These are phyloP conservation scores for Hydrolagus affinis DNA, from an alignment of 2,113 vertebrate species.

Conservation along the genomic window DNA sequence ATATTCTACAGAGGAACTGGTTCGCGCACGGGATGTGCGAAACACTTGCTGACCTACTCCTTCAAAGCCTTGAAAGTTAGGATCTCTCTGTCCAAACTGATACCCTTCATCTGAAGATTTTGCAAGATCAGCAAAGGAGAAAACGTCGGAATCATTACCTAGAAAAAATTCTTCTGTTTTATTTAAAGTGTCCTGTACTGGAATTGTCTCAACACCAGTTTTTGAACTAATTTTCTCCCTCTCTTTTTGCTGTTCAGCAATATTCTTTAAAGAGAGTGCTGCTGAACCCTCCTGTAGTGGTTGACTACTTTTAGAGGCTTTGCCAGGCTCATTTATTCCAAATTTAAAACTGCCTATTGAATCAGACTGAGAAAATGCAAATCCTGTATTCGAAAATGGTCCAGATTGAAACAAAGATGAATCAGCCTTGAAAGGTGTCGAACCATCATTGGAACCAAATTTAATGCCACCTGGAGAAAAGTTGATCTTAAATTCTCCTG, in stretches of 20 bases:
- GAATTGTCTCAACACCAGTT: background rate
- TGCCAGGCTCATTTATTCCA: constrained; percentile 65
- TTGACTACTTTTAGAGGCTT: constrained; percentile 44
- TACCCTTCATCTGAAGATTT: constrained; percentile 60
- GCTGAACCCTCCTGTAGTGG: constrained; percentile 44
- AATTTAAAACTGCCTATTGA: constrained; percentile 71
- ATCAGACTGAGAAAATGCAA: constrained; percentile 65
- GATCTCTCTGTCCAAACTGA: constrained; percentile 73
- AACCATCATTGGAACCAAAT: constrained; percentile 62
- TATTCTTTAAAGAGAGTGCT: constrained; percentile 53
- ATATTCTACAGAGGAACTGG: constrained; percentile 55
- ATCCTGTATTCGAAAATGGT: constrained; percentile 56
- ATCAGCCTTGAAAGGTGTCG: constrained; percentile 60
- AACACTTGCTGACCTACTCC: constrained; percentile 77
- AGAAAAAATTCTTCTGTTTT: constrained; percentile 59
- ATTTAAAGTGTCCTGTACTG: background rate
- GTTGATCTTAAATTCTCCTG: constrained; percentile 62
- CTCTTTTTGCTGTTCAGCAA: constrained; percentile 63
- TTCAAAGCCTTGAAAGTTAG: constrained; percentile 78
- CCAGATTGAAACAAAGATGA: constrained; percentile 45
- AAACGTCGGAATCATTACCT: constrained; percentile 56
- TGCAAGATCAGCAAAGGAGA: constrained; percentile 84
- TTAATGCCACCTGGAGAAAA: constrained; percentile 61
- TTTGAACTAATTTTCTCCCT: constrained; percentile 46
- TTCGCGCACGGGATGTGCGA: constrained; percentile 51